Base-by-base conservation (phyloP, 2,797 vertebrate genomes). In the Staurois parvus region DNA sequence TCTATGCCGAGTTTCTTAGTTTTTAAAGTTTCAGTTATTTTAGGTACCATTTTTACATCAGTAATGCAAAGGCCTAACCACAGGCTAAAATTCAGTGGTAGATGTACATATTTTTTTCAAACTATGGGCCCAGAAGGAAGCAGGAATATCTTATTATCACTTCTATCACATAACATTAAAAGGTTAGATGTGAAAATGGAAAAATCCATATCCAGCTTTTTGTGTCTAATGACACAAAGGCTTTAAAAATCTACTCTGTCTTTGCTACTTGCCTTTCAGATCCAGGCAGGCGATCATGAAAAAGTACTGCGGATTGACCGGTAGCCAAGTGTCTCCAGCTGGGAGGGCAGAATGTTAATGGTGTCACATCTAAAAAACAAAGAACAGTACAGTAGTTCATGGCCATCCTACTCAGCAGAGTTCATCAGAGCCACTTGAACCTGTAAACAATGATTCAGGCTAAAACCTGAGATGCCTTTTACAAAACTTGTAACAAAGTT, bases 221-320 rank as follows among this genome's bases (percentile, higher is more conserved):
- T 17, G 34, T 13, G 34, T 21, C 2, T 78, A 84, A 84, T 84
- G 83, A 84, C 45, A 67, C 37, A 66, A 56, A 66, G 66, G 72
- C 15, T n/a, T 29, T 76, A 28, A 72, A 78, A 84, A 77, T 45
- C 45, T 78, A 32, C 56, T 70, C 74, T 26, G 13, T 30, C 82
- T 84, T 84, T 84, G 83, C 70, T 77, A 84, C 48, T 37, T 68
- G 45, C 66, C 64, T 77, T 70, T 84, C 82, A 84, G 73, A 69
- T 70, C 42, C 59, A 76, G 76, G 74, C 82, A 32, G 81, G 42
- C 21, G 24, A 59, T 62, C 64, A 28, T 56, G n/a, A 66, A 77
- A 64, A 72, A 76, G 52, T 76, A 69, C 12, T 75, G 40, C 34
- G 40, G 42, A 70, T 76, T 59, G 56, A 81, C 69, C 64, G 30